Base-by-base conservation (phyloP, 1,140 invertebrate genomes). In the Oncopodura yosiiana region DNA sequence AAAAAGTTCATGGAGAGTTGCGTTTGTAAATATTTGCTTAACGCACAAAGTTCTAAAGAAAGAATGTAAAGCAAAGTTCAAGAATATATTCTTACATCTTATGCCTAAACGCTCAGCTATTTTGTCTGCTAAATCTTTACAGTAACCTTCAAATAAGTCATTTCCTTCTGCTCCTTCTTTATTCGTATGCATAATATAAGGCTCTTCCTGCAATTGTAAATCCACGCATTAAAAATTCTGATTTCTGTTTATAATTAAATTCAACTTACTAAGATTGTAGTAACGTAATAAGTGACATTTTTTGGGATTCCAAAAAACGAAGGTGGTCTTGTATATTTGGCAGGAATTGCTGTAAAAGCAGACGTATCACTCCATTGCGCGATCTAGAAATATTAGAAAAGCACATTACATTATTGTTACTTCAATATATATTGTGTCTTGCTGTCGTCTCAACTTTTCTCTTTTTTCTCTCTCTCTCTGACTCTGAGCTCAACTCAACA, bases 261-360 rank as follows among this genome's bases (percentile, higher is more conserved):
- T 73, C n/a, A n/a, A 75, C 84, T 82, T 73, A 93, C 90, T 66
- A 91, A 71, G 51, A 94, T 84, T 0, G 87, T 87, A 0, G 87
- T 90, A n/a, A 96, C 84, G 43, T 90, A 80, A 61, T 92, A 91
- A 0, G 89, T 94, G 68, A 81, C 84, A 71, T 94, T 95, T 62
- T 79, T 83, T 66, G 87, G 82, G 46, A 86, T 81, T 43, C 83
- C 79, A 6, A 54, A 58, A 34, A 60, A 64, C 18, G 75, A 69
- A 14, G 81, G 78, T 0, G 81, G 80, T 39, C 84, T 75, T 8
- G 82, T 77, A 58, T 86, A 86, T 69, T 88, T 90, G 3, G 85
- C 80, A 3, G 85, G 79, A 18, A 86, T 75, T 1, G 84, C 74
- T 50, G 77, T 79, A 58, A 94, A 81, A 12, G 90, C 89, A 36